Conservation (phyloP, 2,797 vertebrate species). For the Helicolenus hilgendorfi region DNA sequence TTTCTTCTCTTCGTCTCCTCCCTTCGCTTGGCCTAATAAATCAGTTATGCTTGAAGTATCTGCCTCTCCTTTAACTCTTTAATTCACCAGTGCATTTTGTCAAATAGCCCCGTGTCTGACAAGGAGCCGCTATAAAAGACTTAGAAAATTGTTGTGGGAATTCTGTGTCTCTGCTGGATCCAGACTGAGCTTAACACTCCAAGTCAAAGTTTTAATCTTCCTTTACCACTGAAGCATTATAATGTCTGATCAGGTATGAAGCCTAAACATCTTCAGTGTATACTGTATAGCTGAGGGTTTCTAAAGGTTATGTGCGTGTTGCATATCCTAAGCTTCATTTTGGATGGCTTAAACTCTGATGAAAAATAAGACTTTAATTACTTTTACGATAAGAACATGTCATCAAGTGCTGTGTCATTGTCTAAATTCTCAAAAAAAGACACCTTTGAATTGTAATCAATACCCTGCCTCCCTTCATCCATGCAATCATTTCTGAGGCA, state of each 20-base stretch:
- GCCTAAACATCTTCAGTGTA: not conserved
- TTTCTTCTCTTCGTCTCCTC: conserved; percentile 74
- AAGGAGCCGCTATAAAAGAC: conserved; percentile 71
- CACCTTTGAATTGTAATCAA: conserved; percentile 32
- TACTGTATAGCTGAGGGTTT: not conserved
- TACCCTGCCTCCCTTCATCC: conserved; percentile 32
- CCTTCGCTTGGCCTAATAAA: conserved; percentile 79
- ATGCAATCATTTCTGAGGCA: conserved; percentile 67
- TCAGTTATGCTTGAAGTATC: conserved; percentile 83
- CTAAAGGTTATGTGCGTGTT: not conserved
- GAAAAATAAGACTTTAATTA: not conserved
- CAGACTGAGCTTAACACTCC: conserved; percentile 45
- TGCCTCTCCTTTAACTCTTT: conserved; percentile 72
- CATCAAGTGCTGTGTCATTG: not conserved
- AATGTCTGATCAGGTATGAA: conserved; percentile 43
- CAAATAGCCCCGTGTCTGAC: conserved; percentile 73
- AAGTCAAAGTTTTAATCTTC: conserved; percentile 68
- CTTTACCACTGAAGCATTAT: conserved; percentile 40
- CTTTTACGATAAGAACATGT: not conserved
- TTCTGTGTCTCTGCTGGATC: conserved; percentile 75
- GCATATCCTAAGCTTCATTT: not conserved
- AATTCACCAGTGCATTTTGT: conserved; percentile 65
- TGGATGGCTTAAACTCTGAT: not conserved
- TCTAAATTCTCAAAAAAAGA: conserved; percentile 21
- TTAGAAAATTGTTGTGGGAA: conserved; percentile 82